Evolutionary conservation across 2,113 vertebrate genomes (phyloP).

Genomic region (Bettongia penicillata): DNA sequence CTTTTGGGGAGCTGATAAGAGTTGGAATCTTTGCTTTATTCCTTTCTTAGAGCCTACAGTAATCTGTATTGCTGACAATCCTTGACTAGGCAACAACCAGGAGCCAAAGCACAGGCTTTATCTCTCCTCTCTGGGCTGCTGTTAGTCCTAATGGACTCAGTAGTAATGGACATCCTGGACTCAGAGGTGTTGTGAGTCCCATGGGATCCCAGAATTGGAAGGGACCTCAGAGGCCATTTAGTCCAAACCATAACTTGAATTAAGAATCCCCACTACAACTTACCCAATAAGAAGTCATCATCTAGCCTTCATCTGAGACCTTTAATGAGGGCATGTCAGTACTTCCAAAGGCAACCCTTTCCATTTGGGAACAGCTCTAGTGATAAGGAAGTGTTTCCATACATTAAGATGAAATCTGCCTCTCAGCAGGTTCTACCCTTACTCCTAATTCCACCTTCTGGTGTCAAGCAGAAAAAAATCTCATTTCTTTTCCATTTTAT

Average conservation of each 20-base stretch:
- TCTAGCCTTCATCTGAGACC: background rate
- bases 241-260: background rate
- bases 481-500: background rate
- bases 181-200: background rate
- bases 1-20: background rate
- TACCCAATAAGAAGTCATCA: background rate
- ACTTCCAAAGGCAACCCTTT: background rate
- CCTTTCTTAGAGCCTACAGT: background rate
- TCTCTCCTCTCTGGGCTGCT: background rate
- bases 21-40: background rate
- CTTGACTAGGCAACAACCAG: background rate
- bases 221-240: background rate
- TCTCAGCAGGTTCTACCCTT: background rate
- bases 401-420: background rate
- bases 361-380: background rate
- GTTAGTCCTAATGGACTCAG: background rate
- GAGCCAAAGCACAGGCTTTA: background rate
- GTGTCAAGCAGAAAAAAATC: background rate
- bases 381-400: background rate
- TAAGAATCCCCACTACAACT: background rate
- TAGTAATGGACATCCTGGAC: background rate
- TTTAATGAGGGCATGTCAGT: background rate
- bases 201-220: background rate
- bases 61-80: background rate
- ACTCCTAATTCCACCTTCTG: background rate